Base-by-base conservation (phyloP, 2,888 invertebrate species). In the Drosophila multiciliata region DNA sequence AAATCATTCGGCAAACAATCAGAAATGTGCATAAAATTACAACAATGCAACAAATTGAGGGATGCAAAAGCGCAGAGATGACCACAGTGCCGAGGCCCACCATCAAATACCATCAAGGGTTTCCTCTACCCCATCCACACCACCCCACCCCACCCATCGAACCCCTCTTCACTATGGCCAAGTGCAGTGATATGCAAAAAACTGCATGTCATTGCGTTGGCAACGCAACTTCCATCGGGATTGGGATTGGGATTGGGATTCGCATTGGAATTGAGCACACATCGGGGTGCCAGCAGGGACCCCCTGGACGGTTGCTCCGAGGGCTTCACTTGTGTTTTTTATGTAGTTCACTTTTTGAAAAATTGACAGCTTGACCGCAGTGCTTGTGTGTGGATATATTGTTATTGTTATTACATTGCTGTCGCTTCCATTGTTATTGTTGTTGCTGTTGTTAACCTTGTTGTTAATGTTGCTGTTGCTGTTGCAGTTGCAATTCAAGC, bases 331-430 rank as follows among this genome's bases (percentile, higher is more conserved):
- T 72, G 17, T 54, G 62, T 75, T 75, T 84, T 82, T 82, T 76
- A 88, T 88, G 75, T 86, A 83, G 83, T 89, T 83, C 82, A 81
- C 74, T 89, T 85, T 84, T 78, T 83, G 76, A 87, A 86, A 82
- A 83, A 87, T 89, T 90, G 91, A 89, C 91, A 90, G 90, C 87
- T 91, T 91, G 91, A 91, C 91, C 91, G 83, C 91, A 89, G 90
- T 73, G 71, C 69, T 65, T 80, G 66, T 79, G 66, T 79, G 77
- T 78, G 78, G 73, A 78, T 84, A 84, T 83, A 82, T 79, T 89
- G 88, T 86, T 89, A 86, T 87, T 88, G 80, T 85, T 82, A 82
- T 82, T 75, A 73, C 78, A 80, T 80, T 76, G 80, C 65, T 62
- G 54, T 73, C 59, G 65, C 54, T 65, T 29, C 48, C 45, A 45